phyloP scores from a whole-genome alignment of 2,113 vertebrate genomes.

The Pyxicephalus adspersus region DNA sequence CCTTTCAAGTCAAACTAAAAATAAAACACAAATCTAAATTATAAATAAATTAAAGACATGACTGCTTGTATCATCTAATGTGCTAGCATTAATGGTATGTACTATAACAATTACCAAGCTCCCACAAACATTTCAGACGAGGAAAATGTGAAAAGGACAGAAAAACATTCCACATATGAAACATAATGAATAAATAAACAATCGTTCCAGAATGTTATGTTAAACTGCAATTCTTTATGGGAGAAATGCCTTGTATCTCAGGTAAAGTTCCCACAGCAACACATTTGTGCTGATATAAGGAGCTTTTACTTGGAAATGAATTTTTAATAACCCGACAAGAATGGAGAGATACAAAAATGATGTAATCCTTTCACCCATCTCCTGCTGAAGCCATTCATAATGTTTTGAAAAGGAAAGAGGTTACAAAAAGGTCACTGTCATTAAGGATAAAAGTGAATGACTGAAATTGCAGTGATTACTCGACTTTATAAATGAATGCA shows the following conservation, averaged over 20 bases:
- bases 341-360: slow-evolving; percentile 31
- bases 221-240: slow-evolving; percentile 15
- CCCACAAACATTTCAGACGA: slow-evolving; percentile 1
- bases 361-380: slow-evolving; percentile 13
- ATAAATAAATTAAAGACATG: too few relatives aligned
- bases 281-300: slow-evolving; percentile 40
- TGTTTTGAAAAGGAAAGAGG: slow-evolving; percentile 22
- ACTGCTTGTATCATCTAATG: too few relatives aligned
- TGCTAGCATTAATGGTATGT: too few relatives aligned
- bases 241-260: slow-evolving; percentile 1
- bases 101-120: neutral
- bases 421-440: slow-evolving; percentile 24
- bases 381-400: slow-evolving; percentile 5
- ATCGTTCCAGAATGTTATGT: slow-evolving; percentile 16
- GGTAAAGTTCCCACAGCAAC: slow-evolving; percentile 38
- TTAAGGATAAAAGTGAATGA: slow-evolving; percentile 11
- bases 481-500: neutral
- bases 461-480: slow-evolving; percentile 9
- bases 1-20: too few relatives aligned
- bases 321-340: slow-evolving; percentile 32
- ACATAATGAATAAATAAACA: slow-evolving; percentile 13
- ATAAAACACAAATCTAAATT: too few relatives aligned
- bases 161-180: neutral
- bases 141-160: neutral
- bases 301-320: slow-evolving; percentile 34